These are phyloP conservation scores for Tiaroga cobitis DNA, from an alignment of 2,797 vertebrate species.

Conservation along the genomic window DNA sequence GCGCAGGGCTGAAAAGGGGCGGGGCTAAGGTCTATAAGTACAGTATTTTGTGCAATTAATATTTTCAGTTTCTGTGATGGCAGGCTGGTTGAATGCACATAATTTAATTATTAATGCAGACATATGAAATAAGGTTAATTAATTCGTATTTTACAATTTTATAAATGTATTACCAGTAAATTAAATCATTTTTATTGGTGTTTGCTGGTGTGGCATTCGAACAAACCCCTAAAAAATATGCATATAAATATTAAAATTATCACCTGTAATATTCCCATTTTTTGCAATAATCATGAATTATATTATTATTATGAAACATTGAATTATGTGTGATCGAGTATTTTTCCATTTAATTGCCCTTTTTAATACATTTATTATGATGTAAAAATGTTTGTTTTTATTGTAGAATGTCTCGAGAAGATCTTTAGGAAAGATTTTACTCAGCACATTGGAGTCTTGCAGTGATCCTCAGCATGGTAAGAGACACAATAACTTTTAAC, in stretches of 20 bases:
- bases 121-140: not conserved
- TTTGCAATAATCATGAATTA: not conserved
- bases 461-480: conserved; percentile 84
- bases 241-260: not conserved
- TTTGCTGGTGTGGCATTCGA: not conserved
- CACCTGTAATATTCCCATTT: not conserved
- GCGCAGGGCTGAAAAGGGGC: too few species aligned
- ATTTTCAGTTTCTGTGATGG: not conserved
- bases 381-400: conserved; percentile 22
- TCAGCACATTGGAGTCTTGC: conserved; percentile 89
- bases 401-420: conserved; percentile 86
- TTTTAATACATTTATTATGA: conserved; percentile 22
- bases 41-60: not conserved
- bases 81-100: not conserved
- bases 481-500: conserved; percentile 50
- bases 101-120: not conserved
- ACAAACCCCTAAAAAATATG: not conserved
- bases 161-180: not conserved
- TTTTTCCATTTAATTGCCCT: not conserved
- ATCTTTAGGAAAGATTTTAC: conserved; percentile 90
- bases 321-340: not conserved
- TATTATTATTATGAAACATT: not conserved
- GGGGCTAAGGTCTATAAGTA: too few species aligned
- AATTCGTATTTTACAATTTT: not conserved
- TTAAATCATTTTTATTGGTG: not conserved